Evolutionary conservation across 2,797 vertebrate species (phyloP).

Genomic region (Gambelia wislizenii): DNA sequence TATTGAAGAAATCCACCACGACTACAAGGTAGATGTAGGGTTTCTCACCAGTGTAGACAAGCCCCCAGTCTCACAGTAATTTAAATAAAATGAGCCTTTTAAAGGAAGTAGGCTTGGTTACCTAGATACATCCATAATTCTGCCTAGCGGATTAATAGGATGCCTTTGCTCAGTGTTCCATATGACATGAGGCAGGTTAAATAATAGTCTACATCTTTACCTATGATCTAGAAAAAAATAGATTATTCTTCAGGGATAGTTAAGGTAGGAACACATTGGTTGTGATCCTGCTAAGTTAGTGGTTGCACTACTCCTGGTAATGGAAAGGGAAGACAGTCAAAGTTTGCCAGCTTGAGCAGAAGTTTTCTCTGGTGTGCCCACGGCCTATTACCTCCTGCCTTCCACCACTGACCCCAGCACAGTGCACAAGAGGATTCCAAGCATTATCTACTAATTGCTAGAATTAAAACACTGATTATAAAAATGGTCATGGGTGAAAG

Average conservation of each 20-base stretch:
- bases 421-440: no score
- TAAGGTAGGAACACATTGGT: background rate
- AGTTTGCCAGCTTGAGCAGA: no score
- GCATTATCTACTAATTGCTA: background rate
- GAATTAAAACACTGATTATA: background rate
- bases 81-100: slow-evolving; percentile 49
- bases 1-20: no score
- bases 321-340: no score
- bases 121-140: slow-evolving; percentile 7
- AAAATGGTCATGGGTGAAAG: background rate
- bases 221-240: no score
- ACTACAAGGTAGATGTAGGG: no score
- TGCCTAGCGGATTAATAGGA: background rate
- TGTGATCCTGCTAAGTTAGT: no score
- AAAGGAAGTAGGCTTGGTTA: slow-evolving; percentile 36
- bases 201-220: background rate
- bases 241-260: background rate
- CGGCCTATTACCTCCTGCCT: no score
- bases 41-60: no score
- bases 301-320: no score
- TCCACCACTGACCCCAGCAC: no score
- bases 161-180: background rate
- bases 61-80: slow-evolving; percentile 21
- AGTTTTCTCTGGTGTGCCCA: no score
- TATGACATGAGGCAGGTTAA: background rate